phyloP scores from a whole-genome alignment of 2,113 vertebrate species.

The Sylvilagus bachmani region DNA sequence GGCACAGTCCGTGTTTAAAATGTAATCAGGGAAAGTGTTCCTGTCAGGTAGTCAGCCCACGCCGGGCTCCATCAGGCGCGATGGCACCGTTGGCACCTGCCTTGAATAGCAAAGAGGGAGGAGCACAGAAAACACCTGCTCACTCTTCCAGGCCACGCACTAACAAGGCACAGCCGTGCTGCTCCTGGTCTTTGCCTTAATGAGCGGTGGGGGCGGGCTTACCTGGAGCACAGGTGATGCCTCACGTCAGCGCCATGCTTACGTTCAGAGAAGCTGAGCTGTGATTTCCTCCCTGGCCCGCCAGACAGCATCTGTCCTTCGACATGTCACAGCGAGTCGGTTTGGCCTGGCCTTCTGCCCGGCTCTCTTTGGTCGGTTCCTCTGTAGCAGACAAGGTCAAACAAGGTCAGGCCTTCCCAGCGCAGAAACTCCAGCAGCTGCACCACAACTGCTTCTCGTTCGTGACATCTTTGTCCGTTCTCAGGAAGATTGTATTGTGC shows the following conservation, averaged over 20 bases:
- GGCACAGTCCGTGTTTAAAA: conserved; percentile 33
- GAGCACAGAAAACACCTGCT: background rate
- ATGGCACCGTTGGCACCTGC: conserved; percentile 25
- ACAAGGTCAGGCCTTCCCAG: background rate
- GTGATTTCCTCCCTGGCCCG: background rate
- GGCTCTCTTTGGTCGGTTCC: conserved; percentile 1
- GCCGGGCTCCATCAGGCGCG: background rate
- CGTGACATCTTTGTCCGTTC: background rate
- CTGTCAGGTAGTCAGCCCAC: background rate
- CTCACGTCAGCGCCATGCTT: accelerated
- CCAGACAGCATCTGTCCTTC: background rate
- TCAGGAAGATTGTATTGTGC: background rate
- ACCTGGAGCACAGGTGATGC: background rate
- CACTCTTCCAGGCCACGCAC: background rate
- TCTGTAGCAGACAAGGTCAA: conserved; percentile 45
- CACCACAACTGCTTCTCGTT: background rate
- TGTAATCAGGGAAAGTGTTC: conserved; percentile 38
- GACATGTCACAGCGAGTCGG: background rate
- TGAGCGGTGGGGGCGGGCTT: background rate
- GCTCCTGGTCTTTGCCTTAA: background rate
- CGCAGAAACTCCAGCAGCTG: background rate
- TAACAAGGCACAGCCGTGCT: background rate
- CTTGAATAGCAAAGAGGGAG: background rate
- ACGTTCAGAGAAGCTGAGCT: background rate
- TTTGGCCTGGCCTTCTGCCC: background rate